A percentile compares a stretch with the other conserved stretches of the same genome.
These are phyloP conservation scores for Dynastes maya DNA, from an alignment of 2,888 invertebrate species.

Conservation along the genomic window DNA sequence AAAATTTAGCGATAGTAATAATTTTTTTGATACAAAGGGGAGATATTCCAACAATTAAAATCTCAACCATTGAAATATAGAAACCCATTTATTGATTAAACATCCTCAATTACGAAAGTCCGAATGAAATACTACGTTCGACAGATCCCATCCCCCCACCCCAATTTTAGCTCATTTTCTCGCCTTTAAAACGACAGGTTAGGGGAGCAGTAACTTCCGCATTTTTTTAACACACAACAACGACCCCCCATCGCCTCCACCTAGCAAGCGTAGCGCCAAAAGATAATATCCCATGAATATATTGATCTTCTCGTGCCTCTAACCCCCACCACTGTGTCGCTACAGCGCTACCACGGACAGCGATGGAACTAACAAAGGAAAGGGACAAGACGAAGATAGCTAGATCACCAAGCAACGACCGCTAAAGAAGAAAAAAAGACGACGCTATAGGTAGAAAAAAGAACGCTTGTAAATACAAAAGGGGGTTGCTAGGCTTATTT, in stretches of 20 bases:
- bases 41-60: neutral
- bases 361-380: slow-evolving; percentile 40
- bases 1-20: too few relatives aligned
- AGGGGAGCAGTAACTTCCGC: neutral
- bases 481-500: neutral
- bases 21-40: neutral
- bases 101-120: slow-evolving; percentile 5
- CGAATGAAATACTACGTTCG: neutral
- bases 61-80: too few relatives aligned
- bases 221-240: slow-evolving; percentile 10
- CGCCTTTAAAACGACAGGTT: neutral
- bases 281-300: slow-evolving; percentile 27
- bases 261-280: neutral
- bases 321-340: slow-evolving; percentile 11
- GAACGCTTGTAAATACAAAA: neutral
- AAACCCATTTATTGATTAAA: neutral
- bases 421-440: neutral
- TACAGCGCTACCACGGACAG: slow-evolving; percentile 18
- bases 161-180: neutral
- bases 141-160: neutral
- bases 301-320: slow-evolving; percentile 26
- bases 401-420: neutral
- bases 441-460: neutral
- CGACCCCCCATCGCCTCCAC: neutral
- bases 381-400: slow-evolving; percentile 3